Base-by-base conservation (phyloP, 2,113 vertebrate genomes). In the Shinisaurus crocodilurus region DNA sequence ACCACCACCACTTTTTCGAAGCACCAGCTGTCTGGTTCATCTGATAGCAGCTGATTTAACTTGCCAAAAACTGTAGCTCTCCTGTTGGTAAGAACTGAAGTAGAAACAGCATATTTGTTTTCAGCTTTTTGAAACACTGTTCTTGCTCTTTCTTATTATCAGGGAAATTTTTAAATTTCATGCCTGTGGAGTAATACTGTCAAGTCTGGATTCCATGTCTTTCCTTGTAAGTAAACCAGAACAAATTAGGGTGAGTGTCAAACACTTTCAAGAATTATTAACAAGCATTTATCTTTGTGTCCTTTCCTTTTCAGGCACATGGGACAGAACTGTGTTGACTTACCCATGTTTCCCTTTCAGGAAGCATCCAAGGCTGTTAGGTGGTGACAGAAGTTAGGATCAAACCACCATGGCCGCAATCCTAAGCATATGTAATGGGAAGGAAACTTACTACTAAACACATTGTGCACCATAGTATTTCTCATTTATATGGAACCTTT, bases 171-270 rank as follows among this genome's bases (percentile, higher is more conserved):
- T 69, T 90, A 84, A 37, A 90, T 72, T 90, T 90, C 92, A 81
- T 90, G 86, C 95, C 92, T 94, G 91, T 95, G 93, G 94, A 43
- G 65, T 74, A 95, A 93, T 85, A 94, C 89, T 92, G 9, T 60
- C 92, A 67, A 89, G 50, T 74, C 94, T 93, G 95, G 97, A 96
- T 91, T 95, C 96, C 96, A 98, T 98, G 98, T 98, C 98, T 97
- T 98, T 98, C 95, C 97, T 98, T 95, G 97, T 98, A 97, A 98
- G 97, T 98, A 98, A 97, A 96, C 97, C 97, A 96, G 97, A 97
- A 86, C 96, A 96, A 89, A 97, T 98, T 94, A 96, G 97, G 97
- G 97, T 98, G 96, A 98, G 97, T 98, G 97, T 96, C 96, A 91
- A 93, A 94, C 45, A 85, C 92, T 65, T 96, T 96, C 85, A 94